phyloP scores from a whole-genome alignment of 23 tunicate species.

The Trididemnum clinides region DNA sequence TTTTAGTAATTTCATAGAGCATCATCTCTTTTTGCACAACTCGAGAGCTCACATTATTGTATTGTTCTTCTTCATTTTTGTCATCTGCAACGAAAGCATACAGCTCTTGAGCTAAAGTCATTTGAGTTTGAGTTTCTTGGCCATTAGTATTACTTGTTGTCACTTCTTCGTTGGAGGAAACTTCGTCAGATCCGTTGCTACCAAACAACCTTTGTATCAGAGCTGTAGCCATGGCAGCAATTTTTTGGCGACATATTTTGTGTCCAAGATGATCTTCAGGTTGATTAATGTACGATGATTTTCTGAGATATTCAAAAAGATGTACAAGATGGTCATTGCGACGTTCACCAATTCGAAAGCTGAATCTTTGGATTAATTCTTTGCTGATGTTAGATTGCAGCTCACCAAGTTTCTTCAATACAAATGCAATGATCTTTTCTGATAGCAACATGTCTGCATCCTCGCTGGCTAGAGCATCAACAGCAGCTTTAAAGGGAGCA shows the following conservation, averaged over 20 bases:
- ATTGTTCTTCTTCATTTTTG: conserved; percentile 7
- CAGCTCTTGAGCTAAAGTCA: conserved; percentile 35
- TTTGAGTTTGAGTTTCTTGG: conserved; percentile 11
- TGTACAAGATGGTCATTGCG: no score
- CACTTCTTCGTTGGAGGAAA: background rate
- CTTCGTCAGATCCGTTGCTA: conserved; percentile 1
- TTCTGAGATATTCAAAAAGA: conserved; percentile 23
- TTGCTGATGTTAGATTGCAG: conserved; percentile 12
- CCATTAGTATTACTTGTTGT: background rate
- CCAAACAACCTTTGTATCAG: conserved; percentile 26
- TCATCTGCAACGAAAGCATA: conserved; percentile 21
- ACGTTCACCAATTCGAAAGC: conserved; percentile 1
- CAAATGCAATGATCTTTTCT: conserved; percentile 37
- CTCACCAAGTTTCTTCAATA: conserved; percentile 13
- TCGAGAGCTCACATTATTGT: conserved; percentile 15
- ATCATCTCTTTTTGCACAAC: conserved; percentile 39
- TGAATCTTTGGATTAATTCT: conserved; percentile 2
- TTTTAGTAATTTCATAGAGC: conserved; percentile 18
- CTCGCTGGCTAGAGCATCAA: conserved; percentile 46
- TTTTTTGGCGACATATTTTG: conserved; percentile 13
- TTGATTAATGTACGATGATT: conserved; percentile 39
- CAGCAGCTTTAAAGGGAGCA: conserved; percentile 50
- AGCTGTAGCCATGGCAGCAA: conserved; percentile 11
- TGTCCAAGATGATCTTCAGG: conserved; percentile 29
- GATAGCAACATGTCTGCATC: conserved; percentile 43